Evolutionary conservation across 2,113 vertebrate species (phyloP).

Genomic region (Siphamia tubifer): DNA sequence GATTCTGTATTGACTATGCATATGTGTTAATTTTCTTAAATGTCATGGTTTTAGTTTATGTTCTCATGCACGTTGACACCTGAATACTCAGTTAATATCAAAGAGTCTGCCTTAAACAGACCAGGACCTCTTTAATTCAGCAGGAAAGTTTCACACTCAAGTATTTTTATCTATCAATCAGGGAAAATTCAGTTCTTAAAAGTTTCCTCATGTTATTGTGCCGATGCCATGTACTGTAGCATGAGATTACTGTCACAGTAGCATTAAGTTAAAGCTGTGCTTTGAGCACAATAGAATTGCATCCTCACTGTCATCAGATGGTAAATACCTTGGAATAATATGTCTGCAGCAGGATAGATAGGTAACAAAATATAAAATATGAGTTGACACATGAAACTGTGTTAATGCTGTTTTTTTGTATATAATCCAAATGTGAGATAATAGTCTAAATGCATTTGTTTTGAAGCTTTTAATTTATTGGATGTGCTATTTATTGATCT

Average conservation of each 20-base stretch:
- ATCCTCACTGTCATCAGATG: slow-evolving; percentile 12
- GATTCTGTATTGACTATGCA: slow-evolving; percentile 77
- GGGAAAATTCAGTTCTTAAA: slow-evolving; percentile 42
- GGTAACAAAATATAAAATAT: slow-evolving; percentile 23
- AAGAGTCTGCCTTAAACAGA: not conserved
- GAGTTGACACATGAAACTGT: slow-evolving; percentile 1
- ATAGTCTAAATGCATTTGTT: slow-evolving; percentile 45
- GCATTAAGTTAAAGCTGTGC: slow-evolving; percentile 34
- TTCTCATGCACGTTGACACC: slow-evolving; percentile 17
- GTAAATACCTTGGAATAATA: not conserved
- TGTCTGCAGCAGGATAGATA: slow-evolving; percentile 33
- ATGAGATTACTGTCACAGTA: slow-evolving; percentile 56
- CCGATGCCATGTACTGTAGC: slow-evolving; percentile 66
- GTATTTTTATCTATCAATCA: slow-evolving; percentile 34
- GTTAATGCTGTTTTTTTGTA: not conserved
- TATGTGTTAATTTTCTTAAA: slow-evolving; percentile 55
- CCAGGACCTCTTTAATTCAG: slow-evolving; percentile 26
- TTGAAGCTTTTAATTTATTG: slow-evolving; percentile 62
- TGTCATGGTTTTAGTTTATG: slow-evolving; percentile 15
- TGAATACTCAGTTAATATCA: not conserved
- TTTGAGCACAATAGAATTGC: slow-evolving; percentile 34
- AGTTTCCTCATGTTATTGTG: slow-evolving; percentile 27
- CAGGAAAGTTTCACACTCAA: slow-evolving; percentile 13
- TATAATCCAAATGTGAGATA: slow-evolving; percentile 26
- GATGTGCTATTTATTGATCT: slow-evolving; percentile 66